phyloP scores from a whole-genome alignment of 2,113 vertebrate species.

The Callaeas wilsoni region DNA sequence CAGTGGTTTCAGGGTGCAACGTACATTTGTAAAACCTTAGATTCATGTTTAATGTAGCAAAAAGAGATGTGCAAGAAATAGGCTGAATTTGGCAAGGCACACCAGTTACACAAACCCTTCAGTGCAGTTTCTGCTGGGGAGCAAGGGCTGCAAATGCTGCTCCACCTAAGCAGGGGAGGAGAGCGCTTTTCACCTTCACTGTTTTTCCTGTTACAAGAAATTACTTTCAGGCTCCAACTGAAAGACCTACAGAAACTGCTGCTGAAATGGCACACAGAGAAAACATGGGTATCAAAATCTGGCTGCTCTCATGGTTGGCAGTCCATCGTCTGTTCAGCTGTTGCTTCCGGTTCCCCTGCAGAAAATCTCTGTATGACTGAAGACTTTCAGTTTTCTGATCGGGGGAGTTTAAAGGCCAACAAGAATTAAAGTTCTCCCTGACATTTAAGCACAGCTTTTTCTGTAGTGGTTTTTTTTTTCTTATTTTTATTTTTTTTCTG shows the following conservation, averaged over 20 bases:
- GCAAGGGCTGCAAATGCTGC: background rate
- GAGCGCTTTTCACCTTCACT: background rate
- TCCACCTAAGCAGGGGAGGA: background rate
- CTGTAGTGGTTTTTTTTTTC: background rate
- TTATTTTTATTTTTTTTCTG: background rate
- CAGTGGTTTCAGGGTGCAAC: background rate
- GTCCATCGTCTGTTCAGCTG: background rate
- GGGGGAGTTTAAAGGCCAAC: background rate
- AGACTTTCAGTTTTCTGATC: background rate
- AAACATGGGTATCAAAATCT: background rate
- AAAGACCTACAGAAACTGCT: background rate
- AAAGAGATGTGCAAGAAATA: background rate
- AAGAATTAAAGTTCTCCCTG: background rate
- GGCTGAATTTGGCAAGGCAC: background rate
- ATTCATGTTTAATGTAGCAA: background rate
- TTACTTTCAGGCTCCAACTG: background rate
- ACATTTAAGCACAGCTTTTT: background rate
- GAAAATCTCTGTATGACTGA: background rate
- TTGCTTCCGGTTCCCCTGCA: background rate
- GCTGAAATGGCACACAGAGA: background rate
- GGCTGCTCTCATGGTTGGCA: fast-evolving
- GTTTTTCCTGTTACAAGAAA: background rate
- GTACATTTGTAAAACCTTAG: background rate
- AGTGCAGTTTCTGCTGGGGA: background rate
- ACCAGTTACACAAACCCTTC: background rate